phyloP scores from a whole-genome alignment of 2,113 vertebrate species.

The Oreochromis niloticus region DNA sequence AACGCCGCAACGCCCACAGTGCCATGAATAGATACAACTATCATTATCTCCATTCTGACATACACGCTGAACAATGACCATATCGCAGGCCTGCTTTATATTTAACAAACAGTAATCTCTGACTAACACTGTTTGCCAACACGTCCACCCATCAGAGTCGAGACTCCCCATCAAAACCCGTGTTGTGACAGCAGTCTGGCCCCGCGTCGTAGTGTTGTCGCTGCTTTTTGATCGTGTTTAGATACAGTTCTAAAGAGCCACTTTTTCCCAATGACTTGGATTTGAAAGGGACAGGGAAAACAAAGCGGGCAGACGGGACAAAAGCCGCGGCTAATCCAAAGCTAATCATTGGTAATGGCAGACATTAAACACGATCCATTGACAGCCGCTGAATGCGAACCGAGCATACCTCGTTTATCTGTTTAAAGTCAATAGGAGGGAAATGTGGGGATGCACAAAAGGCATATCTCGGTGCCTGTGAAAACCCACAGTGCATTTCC shows the following conservation, averaged over 20 bases:
- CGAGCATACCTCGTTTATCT: slow-evolving; percentile 38
- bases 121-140: slow-evolving; percentile 1
- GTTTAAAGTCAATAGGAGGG: slow-evolving; percentile 31
- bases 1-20: background rate
- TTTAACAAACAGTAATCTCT: background rate
- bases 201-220: background rate
- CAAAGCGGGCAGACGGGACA: slow-evolving; percentile 22
- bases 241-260: slow-evolving; percentile 7
- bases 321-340: slow-evolving; percentile 52
- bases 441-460: slow-evolving; percentile 13
- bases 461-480: background rate
- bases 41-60: background rate
- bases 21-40: background rate
- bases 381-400: slow-evolving; percentile 30
- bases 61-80: background rate
- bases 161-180: background rate
- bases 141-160: background rate
- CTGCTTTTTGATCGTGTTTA: background rate
- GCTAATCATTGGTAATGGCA: slow-evolving; percentile 57
- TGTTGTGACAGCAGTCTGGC: background rate
- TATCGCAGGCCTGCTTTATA: background rate
- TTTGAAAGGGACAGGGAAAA: slow-evolving; percentile 13
- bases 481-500: slow-evolving; percentile 11
- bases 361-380: slow-evolving; percentile 45
- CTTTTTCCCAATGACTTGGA: slow-evolving; percentile 23